Percentiles rank a stretch among this genome's conserved stretches.
Evolutionary conservation across 37 sponge, comb jelly and placozoan species (phyloP).

Genomic region (Chondrosia reniformis): DNA sequence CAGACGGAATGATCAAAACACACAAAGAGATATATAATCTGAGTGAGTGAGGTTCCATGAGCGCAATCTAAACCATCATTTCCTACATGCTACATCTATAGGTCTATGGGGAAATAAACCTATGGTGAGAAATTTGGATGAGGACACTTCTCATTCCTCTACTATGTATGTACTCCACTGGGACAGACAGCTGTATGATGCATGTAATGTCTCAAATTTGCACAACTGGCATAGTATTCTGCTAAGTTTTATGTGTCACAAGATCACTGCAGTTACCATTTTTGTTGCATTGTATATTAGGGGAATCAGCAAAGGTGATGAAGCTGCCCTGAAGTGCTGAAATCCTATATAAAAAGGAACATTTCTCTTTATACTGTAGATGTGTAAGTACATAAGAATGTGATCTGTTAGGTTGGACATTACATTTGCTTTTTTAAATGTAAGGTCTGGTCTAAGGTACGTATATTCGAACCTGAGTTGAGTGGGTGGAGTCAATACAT

Average conservation of each 20-base stretch:
- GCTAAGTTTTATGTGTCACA: background rate
- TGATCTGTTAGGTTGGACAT: too few relatives aligned
- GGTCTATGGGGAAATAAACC: too few relatives aligned
- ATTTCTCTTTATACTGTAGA: too few relatives aligned
- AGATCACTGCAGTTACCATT: background rate
- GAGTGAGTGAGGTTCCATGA: background rate
- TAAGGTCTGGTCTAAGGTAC: too few relatives aligned
- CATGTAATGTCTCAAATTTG: background rate
- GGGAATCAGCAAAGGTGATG: conserved; percentile 15
- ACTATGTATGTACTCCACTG: too few relatives aligned
- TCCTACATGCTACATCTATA: background rate
- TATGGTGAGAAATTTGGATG: too few relatives aligned
- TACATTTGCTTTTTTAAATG: too few relatives aligned
- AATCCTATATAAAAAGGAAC: too few relatives aligned
- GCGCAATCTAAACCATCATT: background rate
- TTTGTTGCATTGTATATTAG: background rate
- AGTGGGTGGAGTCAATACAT: too few relatives aligned
- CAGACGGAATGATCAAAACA: background rate
- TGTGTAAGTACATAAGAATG: too few relatives aligned
- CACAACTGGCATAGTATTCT: background rate
- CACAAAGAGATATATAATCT: background rate
- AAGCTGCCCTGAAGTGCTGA: background rate
- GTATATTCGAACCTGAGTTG: background rate
- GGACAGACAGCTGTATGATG: too few relatives aligned
- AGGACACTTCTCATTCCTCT: too few relatives aligned